These are phyloP conservation scores for Sciurus carolinensis DNA, from an alignment of 2,797 vertebrate species.

Conservation along the genomic window DNA sequence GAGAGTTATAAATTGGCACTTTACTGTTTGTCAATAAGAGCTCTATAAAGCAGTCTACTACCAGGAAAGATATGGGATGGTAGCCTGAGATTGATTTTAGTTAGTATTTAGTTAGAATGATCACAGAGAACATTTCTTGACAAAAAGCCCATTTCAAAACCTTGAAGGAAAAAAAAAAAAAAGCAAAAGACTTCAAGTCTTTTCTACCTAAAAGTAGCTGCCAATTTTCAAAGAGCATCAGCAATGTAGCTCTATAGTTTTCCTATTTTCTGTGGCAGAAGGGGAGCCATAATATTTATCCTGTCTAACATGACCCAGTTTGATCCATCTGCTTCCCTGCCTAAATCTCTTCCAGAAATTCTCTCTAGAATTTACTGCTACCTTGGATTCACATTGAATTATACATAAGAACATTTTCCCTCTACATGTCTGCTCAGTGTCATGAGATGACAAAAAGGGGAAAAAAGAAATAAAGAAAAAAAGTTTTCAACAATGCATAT, in stretches of 20 bases:
- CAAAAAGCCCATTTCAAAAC: constrained; percentile 55
- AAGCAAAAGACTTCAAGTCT: constrained; percentile 34
- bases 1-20: constrained; percentile 62
- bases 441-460: not conserved
- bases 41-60: constrained; percentile 39
- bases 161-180: not conserved
- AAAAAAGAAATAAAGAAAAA: not conserved
- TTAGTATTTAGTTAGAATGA: constrained; percentile 69
- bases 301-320: constrained; percentile 70
- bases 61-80: not conserved
- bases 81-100: constrained; percentile 48
- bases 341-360: constrained; percentile 70
- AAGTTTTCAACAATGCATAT: not conserved
- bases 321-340: constrained; percentile 63
- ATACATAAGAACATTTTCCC: constrained; percentile 44
- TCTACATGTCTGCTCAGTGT: not conserved
- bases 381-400: constrained; percentile 72
- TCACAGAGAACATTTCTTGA: constrained; percentile 67
- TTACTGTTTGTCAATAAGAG: constrained; percentile 71
- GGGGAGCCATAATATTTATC: constrained; percentile 70
- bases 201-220: constrained; percentile 62
- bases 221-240: constrained; percentile 57
- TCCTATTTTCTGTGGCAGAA: constrained; percentile 63
- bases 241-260: constrained; percentile 17
- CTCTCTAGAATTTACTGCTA: constrained; percentile 67